These are phyloP conservation scores for Stenichneumon culpator DNA, from an alignment of 2,888 invertebrate genomes.

Conservation along the genomic window DNA sequence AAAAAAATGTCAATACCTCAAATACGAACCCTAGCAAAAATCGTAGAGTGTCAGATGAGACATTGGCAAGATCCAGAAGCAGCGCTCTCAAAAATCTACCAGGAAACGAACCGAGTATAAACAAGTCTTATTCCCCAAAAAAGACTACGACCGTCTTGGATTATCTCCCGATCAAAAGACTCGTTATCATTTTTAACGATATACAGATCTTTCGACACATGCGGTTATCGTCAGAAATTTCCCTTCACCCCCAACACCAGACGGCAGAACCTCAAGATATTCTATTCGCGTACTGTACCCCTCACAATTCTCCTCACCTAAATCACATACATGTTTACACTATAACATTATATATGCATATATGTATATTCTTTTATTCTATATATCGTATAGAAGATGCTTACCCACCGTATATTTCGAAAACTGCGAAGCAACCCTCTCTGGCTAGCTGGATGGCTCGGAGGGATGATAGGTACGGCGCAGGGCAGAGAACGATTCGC, in stretches of 20 bases:
- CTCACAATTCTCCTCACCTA: slow-evolving; percentile 1
- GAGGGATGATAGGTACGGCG: slow-evolving; percentile 46
- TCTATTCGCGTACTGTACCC: slow-evolving; percentile 17
- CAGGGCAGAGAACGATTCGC: slow-evolving; percentile 49
- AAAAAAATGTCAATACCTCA: neutral
- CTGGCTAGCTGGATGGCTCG: slow-evolving; percentile 20
- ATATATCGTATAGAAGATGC: neutral
- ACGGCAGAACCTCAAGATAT: slow-evolving; percentile 12
- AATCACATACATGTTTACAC: slow-evolving; percentile 23
- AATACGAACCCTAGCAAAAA: neutral
- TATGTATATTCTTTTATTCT: no score
- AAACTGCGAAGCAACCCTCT: slow-evolving; percentile 7
- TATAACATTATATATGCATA: neutral
- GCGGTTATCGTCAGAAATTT: neutral
- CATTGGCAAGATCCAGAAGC: neutral
- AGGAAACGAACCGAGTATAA: neutral
- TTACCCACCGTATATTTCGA: slow-evolving; percentile 10
- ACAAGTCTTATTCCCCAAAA: neutral
- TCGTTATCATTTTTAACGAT: no score
- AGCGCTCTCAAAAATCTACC: no score
- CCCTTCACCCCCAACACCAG: neutral
- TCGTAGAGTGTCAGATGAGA: neutral
- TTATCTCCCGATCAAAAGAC: neutral
- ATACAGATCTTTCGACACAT: neutral
- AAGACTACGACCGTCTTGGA: neutral